Evolutionary conservation across 2,888 invertebrate genomes (phyloP), one percentile per base, ranked within the genome.

Genomic region (Norana najaformis): DNA sequence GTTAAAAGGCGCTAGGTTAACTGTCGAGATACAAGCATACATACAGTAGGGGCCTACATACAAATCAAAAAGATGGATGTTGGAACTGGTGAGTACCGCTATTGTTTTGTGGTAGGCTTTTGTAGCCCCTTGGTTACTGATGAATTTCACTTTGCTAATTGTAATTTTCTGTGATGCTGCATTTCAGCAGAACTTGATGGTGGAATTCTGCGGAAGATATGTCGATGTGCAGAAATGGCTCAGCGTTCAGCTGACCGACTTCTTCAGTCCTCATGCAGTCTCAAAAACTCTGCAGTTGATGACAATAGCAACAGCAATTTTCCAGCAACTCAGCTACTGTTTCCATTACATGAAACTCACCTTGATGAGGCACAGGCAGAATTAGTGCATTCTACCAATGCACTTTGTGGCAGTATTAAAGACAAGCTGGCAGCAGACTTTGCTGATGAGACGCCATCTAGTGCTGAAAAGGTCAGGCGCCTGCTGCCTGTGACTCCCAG

Each of bases 401-500:
- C 85, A 85, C 85, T 85, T 23, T 35, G 85, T 85, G 85, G 37
- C 36, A 1, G 13, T 6, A 37, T 85, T 36, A 85, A 85, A 36
- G 85, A 36, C 11, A 85, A 85, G 37, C 85, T 85, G 85, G 85
- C 35, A 85, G 35, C 3, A n/a, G 85, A 85, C 85, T 85, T 36
- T 85, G 85, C 36, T 85, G 85, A 35, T 37, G 85, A 85, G 36
- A 85, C 36, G 36, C 85, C 85, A 36, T 6, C 85, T 36, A 36
- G 85, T 37, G 35, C 36, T 37, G 85, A 85, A 13, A 85, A 85
- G 37, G 85, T 85, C 20, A 85, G 37, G 37, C 85, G 85, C 35
- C 85, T 85, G 85, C 36, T 85, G 85, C 85, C 85, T 35, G 85
- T 36, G 34, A 85, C 85, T 85, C 85, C 85, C 85, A 85, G 36